Evolutionary conservation across 2,113 vertebrate species (phyloP), one percentile per base, ranked within the genome.

Genomic region (Syngnathus floridae): DNA sequence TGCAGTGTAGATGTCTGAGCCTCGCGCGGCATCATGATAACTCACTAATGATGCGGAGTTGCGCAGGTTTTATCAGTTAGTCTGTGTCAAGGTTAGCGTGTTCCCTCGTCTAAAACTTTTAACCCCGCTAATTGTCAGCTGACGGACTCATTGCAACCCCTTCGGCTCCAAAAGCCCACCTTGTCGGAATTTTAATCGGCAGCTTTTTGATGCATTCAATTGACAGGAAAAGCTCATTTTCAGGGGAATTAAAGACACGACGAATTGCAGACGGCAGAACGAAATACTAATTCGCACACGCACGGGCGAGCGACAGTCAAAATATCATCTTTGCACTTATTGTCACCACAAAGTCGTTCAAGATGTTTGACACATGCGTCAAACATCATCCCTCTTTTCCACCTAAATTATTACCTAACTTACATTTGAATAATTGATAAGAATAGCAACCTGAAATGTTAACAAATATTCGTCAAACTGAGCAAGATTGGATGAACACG

Each of bases 111-210:
- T n/a, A 62, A 72, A 75, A 72, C 19, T 45, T 74, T 62, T 66
- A 21, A 52, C 45, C 12, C 1, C 21, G n/a, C 26, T 78, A 80
- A 83, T 78, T 70, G 80, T 75, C 48, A 46, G 36, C 67, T 46
- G 72, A 75, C 69, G 69, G 74, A 54, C 65, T 59, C 38, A 1
- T 14, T 6, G 22, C n/a, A 38, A 1, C 5, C 37, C 76, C 74
- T 31, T 3, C 21, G 68, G 79, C 75, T 66, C 48, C 71, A 69
- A 51, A 54, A 31, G 41, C 54, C 60, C 74, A 62, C 74, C 80
- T 73, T 73, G 61, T 69, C 62, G 52, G 66, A 79, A 64, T 79
- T 74, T 71, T 71, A 84, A 84, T 75, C 84, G 67, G 68, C 46
- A 55, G 21, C 3, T 21, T 52, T 54, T 10, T 26, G 51, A 22